These are phyloP conservation scores for Phalacrocorax carbo DNA, from an alignment of 2,113 vertebrate genomes.

Conservation along the genomic window DNA sequence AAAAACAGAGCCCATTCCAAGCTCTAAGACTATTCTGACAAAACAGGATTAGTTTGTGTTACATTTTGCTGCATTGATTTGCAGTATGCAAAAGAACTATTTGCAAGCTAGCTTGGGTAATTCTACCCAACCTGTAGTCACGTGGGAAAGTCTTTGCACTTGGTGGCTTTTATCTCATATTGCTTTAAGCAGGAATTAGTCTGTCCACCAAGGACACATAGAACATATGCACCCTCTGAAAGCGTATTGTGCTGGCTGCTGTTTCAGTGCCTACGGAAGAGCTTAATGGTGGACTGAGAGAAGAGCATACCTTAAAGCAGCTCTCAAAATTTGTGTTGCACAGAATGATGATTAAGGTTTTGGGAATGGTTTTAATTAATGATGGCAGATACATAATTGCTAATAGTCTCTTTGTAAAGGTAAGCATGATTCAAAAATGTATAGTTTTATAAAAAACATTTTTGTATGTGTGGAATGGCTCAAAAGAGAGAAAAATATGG, in stretches of 20 bases:
- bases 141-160: background rate
- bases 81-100: background rate
- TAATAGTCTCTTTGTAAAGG: background rate
- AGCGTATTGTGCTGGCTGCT: background rate
- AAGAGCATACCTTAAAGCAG: background rate
- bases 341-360: background rate
- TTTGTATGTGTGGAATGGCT: background rate
- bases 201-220: too few relatives aligned
- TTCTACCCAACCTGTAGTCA: background rate
- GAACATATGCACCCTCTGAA: background rate
- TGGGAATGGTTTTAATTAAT: background rate
- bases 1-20: background rate
- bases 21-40: background rate
- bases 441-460: background rate
- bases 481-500: background rate
- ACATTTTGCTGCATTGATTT: background rate
- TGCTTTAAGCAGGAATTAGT: background rate
- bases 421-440: background rate
- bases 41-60: background rate
- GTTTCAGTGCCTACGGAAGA: background rate
- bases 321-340: background rate
- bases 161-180: background rate
- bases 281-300: fast-evolving
- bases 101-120: background rate
- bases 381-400: background rate